Evolutionary conservation across 2,113 vertebrate species (phyloP), one percentile per base, ranked within the genome.

Genomic region (Phyllostomus discolor): DNA sequence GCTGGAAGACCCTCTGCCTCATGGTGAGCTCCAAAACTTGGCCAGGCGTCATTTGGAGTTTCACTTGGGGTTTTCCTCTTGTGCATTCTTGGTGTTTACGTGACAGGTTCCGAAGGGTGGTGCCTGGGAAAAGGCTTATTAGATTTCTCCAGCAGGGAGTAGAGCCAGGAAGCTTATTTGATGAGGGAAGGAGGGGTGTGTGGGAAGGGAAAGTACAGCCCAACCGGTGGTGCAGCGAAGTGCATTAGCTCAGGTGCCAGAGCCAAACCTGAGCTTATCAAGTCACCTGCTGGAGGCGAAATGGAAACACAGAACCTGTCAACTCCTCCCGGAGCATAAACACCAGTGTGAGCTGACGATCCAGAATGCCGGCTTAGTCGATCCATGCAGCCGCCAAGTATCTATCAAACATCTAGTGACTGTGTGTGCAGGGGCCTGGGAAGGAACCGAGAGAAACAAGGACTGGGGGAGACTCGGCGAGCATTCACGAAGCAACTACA

Each of bases 51-150:
- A 41, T 11, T 12, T n/a, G 66, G 78, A 17, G 5, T 43, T 38
- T 43, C 26, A n/a, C 66, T 35, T 22, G 33, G 41, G 54, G 4
- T 41, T 92, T 72, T 81, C 88, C 28, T 91, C 75, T 35, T 1
- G 26, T 48, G 48, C 35, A 7, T 75, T 83, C 64, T 66, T 22
- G 12, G 75, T 79, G 81, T 92, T 87, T 88, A 52, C 41, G 11
- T 31, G 92, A 91, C 90, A 88, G 86, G 59, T 72, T 46, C 50
- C 66, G 5, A 80, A 91, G 93, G 87, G 86, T 38, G n/a, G 86
- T 72, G 50, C 79, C 95, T 94, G 87, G 81, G 54, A 94, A 97
- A 95, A 50, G 73, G n/a, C 50, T 91, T 62, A 76, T 66, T 46
- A 54, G 78, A 57, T 64, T 88, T 82, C 93, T 88, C 54, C 48